Evolutionary conservation across 2,888 invertebrate species (phyloP).

Genomic region (Cephus spinipes): DNA sequence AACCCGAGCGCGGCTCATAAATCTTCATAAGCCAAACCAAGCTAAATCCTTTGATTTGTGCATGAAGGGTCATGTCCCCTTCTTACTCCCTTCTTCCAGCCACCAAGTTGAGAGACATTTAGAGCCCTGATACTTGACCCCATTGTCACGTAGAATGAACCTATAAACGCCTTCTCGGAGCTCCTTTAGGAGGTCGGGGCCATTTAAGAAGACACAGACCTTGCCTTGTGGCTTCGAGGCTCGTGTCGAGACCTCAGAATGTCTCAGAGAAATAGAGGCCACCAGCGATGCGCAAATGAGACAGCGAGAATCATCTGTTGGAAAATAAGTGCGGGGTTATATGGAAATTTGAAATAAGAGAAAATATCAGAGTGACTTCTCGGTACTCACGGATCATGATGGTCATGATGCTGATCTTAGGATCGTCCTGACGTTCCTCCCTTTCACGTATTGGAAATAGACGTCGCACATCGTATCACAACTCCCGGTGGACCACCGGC

Average conservation of each 20-base stretch:
- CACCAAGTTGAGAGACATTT: neutral
- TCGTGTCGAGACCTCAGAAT: neutral
- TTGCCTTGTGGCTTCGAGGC: neutral
- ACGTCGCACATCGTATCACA: neutral
- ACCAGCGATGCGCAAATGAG: neutral
- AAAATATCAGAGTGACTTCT: neutral
- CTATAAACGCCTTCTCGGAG: neutral
- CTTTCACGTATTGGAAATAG: neutral
- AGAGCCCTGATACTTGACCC: neutral
- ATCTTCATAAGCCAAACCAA: slow-evolving; percentile 1
- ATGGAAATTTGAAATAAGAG: neutral
- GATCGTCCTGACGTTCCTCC: neutral
- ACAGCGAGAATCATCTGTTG: neutral
- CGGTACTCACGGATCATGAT: neutral
- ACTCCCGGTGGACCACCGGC: neutral
- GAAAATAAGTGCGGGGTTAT: neutral
- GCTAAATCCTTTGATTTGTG: neutral
- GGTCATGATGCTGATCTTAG: neutral
- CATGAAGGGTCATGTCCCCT: neutral
- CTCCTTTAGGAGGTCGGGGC: neutral
- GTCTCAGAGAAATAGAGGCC: neutral
- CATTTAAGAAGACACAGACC: neutral
- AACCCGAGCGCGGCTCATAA: neutral
- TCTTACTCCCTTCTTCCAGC: neutral
- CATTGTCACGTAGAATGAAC: neutral